Evolutionary conservation across 2,888 invertebrate genomes (phyloP), one percentile per base, ranked within the genome.

Genomic region (Dicyrtoma fusca): DNA sequence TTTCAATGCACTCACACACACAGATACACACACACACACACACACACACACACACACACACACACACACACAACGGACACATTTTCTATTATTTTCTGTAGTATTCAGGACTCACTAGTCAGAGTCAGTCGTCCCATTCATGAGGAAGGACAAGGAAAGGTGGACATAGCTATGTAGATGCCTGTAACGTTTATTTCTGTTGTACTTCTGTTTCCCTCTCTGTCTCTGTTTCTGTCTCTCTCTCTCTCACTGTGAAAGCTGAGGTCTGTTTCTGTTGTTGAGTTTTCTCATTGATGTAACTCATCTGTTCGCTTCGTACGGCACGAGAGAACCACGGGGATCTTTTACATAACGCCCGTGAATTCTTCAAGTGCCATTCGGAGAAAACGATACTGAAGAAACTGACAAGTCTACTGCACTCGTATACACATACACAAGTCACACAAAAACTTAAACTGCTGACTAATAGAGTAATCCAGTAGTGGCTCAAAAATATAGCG

Each of bases 291-390:
- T 17, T 45, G 47, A 64, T 23, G 64, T 19, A 49, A 64, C 21
- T 21, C 19, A 51, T 57, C 75, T 72, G 69, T 74, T 74, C 79
- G 76, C 82, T 76, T 77, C 81, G 81, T 78, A 82, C 81, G 82
- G 83, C 83, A 83, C 83, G 74, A 81, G 82, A 82, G 83, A 82
- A 83, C 81, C 83, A 83, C 83, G 83, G 82, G 81, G 70, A 75
- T 53, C 19, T 49, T 69, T 76, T 57, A 57, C 74, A 64, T 51
- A 69, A 68, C 61, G 73, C 80, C 83, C 83, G 83, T 83, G 83
- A 83, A 83, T 83, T 83, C 83, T 83, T 82, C 82, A 82, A 82
- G 83, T 83, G 83, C 83, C 83, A 83, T 83, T 82, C 81, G 81
- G 79, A 81, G 81, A 75, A 79, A 76, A 76, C 59, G 69, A 77